Evolutionary conservation across 2,888 invertebrate species (phyloP), one percentile per base, ranked within the genome.

Genomic region (Opisthograptis luteolata): DNA sequence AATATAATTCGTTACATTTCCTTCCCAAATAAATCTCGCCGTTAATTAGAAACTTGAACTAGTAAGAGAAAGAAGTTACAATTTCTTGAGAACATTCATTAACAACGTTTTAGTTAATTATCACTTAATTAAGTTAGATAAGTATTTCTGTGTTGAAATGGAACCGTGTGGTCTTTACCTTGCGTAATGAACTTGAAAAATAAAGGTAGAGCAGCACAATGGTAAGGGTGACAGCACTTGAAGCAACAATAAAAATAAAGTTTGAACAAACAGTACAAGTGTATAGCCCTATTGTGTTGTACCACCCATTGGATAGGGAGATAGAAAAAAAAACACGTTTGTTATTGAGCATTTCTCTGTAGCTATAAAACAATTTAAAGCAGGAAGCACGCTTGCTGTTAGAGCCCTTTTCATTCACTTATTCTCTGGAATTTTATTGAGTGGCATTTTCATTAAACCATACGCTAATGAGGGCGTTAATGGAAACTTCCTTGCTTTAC

Each of bases 401-500:
- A 60, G 56, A 64, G 58, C 54, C 51, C 58, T 55, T 62, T 70
- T 66, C 64, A 68, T 66, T 60, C 53, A 54, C 52, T 51, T 52
- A 51, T 65, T 65, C 53, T 54, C 46, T 14, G 50, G 65, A 56
- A 60, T 77, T 75, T 73, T 76, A 81, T 80, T 75, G 76, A 80
- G 72, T 68, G 68, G 66, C 72, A 72, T 76, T 76, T 79, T 78
- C 78, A 79, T 80, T 76, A 74, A 68, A 60, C 62, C 67, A 64
- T 58, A 47, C 70, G 61, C 69, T 86, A 85, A 86, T 84, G 79
- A 81, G 77, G 60, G 58, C 73, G 83, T 76, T 83, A 82, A 82
- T 81, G 68, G 74, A 71, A 51, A 72, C 71, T 79, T 82, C 80
- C 82, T 74, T 64, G 51, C 55, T 58, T 73, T 69, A 64, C 60